Evolutionary conservation across 2,113 vertebrate species (phyloP), one percentile per base, ranked within the genome.

Genomic region (Rhipidura dahli): DNA sequence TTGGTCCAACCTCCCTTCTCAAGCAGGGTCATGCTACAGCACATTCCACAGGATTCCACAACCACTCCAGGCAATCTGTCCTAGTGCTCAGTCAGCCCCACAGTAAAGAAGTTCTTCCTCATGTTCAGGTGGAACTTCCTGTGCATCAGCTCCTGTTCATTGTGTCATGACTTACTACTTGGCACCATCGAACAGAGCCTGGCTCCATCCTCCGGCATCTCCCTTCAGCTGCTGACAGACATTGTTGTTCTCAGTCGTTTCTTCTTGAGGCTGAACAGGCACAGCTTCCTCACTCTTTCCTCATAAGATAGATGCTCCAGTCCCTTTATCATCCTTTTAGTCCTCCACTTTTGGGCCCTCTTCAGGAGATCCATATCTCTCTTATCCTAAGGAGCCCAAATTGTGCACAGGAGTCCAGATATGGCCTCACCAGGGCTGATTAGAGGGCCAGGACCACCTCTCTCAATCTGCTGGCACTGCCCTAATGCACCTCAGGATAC

Each of bases 121-220:
- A 13, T 27, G 7, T 37, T 57, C 21, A 33, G 7, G 31, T 42
- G 42, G 9, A 80, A 65, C 21, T 42, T 64, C 21, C 35, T 23
- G 6, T 27, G 18, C 35, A 35, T 31, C 17, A 6, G 31, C 56
- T 80, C 51, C 35, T 42, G 8, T 42, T 40, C 35, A 15, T 33
- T 37, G 11, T 40, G 17, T 50, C 66, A 37, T 42, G 42, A 42
- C 6, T 49, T 26, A 35, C 13, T 26, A 26, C 40, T 64, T 57
- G 57, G 28, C 24, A 63, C n/a, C 10, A n/a, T 28, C 0, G 0
- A 54, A 20, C 9, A 79, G 20, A 54, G 30, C 11, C 49, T n/a
- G 40, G 14, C 37, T 57, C 17, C 21, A 19, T 57, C 35, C 18
- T 72, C 66, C 49, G 40, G 30, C 28, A 31, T 9, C 6, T 47